Percentiles rank a stretch among this genome's conserved stretches.
Evolutionary conservation across 2,113 vertebrate species (phyloP).

Genomic region (Murina feae): DNA sequence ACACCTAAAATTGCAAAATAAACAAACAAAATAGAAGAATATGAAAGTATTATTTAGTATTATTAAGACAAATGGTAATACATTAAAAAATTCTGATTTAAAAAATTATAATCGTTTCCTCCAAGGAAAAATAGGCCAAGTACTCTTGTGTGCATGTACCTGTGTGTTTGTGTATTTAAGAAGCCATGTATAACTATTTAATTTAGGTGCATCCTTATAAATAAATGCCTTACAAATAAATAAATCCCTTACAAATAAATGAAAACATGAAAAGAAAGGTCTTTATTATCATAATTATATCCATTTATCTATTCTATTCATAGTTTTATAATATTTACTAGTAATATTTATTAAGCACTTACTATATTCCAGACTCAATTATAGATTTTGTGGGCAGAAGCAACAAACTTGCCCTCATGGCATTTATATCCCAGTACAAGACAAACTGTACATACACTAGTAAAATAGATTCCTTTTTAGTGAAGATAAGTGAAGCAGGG

Average conservation of each 20-base stretch:
- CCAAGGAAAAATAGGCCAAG: not conserved
- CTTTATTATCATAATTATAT: not conserved
- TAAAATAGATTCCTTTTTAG: not conserved
- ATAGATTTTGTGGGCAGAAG: not conserved
- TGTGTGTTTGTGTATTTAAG: not conserved
- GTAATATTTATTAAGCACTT: not conserved
- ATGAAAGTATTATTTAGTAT: not conserved
- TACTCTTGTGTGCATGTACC: accelerated
- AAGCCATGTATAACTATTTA: not conserved
- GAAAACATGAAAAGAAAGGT: not conserved
- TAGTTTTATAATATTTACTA: not conserved
- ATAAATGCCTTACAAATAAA: not conserved
- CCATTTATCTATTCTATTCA: not conserved
- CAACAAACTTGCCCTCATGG: not conserved
- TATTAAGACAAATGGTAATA: not conserved
- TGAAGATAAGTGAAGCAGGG: not conserved
- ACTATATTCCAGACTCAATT: not conserved
- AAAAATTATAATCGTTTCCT: not conserved
- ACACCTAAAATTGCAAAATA: not conserved
- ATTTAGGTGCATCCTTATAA: not conserved
- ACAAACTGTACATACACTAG: not conserved
- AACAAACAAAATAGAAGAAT: not conserved
- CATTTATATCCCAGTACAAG: not conserved
- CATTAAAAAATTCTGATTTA: not conserved
- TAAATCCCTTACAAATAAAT: not conserved